A percentile compares a stretch with the other conserved stretches of the same genome.
These are phyloP conservation scores for Nymphalis io DNA, from an alignment of 1,140 invertebrate species.

Conservation along the genomic window DNA sequence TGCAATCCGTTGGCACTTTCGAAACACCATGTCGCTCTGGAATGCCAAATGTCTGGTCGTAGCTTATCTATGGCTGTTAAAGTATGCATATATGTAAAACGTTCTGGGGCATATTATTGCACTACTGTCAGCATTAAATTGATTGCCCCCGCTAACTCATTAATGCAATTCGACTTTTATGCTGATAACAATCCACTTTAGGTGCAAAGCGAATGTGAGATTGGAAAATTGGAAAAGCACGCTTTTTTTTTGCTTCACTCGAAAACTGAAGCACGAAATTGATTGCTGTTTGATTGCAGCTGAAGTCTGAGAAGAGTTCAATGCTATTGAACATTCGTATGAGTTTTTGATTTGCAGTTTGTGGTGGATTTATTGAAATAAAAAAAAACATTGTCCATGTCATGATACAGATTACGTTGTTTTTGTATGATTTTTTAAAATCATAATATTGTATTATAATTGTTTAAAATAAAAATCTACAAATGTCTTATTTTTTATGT, in stretches of 20 bases:
- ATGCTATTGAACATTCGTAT: neutral
- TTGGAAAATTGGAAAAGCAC: neutral
- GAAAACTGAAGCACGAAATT: neutral
- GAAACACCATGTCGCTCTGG: conserved; percentile 32
- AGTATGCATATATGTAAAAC: conserved; percentile 34
- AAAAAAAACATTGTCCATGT: neutral
- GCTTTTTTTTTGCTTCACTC: neutral
- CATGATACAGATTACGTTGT: too few relatives aligned
- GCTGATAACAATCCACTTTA: conserved; percentile 11
- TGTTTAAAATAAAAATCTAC: too few relatives aligned
- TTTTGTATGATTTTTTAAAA: too few relatives aligned
- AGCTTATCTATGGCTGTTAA: conserved; percentile 37
- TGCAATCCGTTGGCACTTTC: conserved; percentile 32
- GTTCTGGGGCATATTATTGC: conserved; percentile 33
- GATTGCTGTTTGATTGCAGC: neutral
- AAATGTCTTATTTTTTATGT: too few relatives aligned
- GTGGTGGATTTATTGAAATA: neutral
- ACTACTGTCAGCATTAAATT: conserved; percentile 34
- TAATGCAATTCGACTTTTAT: conserved; percentile 14
- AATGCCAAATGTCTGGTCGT: conserved; percentile 38
- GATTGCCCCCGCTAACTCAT: conserved; percentile 33
- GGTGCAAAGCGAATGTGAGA: neutral
- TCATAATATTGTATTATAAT: too few relatives aligned
- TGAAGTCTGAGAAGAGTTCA: neutral
- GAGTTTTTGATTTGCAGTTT: neutral